These are phyloP conservation scores for Lophura nycthemera DNA, from an alignment of 2,113 vertebrate species.

Conservation along the genomic window DNA sequence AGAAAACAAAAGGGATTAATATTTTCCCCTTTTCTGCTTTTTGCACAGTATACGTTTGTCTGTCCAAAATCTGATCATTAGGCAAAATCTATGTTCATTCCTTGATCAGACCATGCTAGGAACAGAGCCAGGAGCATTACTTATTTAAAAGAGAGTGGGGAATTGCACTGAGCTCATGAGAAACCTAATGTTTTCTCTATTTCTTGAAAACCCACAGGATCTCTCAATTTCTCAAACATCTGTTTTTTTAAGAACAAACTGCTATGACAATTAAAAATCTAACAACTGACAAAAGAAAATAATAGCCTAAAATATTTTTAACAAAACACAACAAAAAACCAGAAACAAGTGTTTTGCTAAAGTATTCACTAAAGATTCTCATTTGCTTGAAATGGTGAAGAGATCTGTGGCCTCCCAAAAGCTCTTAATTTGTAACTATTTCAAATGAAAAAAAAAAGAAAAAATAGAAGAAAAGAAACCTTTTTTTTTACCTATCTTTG, in stretches of 20 bases:
- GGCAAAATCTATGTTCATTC: conserved; percentile 9
- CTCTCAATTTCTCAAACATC: conserved; percentile 35
- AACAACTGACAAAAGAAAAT: conserved; percentile 30
- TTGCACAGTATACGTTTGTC: neutral
- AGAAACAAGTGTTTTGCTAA: neutral
- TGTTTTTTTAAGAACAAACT: neutral
- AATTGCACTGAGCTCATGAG: conserved; percentile 34
- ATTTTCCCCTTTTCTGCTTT: neutral
- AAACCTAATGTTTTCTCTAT: neutral
- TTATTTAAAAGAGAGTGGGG: conserved; percentile 36
- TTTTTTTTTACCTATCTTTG: neutral
- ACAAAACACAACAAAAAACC: neutral
- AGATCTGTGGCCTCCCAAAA: neutral
- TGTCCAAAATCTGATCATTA: conserved; percentile 51
- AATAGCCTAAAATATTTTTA: neutral
- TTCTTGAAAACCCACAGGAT: neutral
- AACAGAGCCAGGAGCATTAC: conserved; percentile 24
- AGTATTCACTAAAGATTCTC: neutral
- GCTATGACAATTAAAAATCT: conserved; percentile 39
- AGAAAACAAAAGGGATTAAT: neutral
- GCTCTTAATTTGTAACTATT: neutral
- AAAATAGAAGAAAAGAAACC: neutral
- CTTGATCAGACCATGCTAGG: conserved; percentile 46
- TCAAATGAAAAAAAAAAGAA: neutral
- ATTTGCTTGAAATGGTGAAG: neutral